A percentile compares a stretch with the other conserved stretches of the same genome.
These are phyloP conservation scores for Caenorhabditis panamensis DNA, from an alignment of 2,888 invertebrate species.

Conservation along the genomic window DNA sequence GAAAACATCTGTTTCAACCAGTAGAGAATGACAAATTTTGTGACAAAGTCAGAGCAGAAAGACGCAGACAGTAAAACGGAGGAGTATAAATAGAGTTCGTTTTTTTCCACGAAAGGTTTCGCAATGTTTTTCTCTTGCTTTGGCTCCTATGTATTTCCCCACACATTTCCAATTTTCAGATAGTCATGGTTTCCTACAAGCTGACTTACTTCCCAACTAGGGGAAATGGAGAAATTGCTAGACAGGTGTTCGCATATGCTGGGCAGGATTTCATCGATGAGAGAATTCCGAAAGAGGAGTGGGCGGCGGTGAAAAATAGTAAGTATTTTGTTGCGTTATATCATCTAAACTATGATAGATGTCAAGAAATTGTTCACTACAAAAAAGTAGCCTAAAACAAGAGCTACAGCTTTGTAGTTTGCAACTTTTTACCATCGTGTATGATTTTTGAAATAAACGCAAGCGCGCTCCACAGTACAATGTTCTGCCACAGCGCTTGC, in stretches of 20 bases:
- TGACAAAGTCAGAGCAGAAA: neutral
- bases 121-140: neutral
- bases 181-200: conserved; percentile 66
- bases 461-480: too few relatives aligned
- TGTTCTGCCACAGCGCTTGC: too few relatives aligned
- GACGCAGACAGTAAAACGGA: neutral
- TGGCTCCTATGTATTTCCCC: neutral
- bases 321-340: too few relatives aligned
- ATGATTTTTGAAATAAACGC: neutral
- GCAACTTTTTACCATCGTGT: neutral
- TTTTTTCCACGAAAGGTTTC: neutral
- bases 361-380: neutral
- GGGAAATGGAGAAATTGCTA: conserved; percentile 63
- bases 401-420: neutral
- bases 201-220: conserved; percentile 63
- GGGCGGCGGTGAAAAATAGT: conserved; percentile 58
- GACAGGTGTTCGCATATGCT: conserved; percentile 62
- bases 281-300: conserved; percentile 57
- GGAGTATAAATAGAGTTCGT: neutral
- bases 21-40: neutral
- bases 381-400: neutral
- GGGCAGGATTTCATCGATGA: conserved; percentile 67
- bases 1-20: neutral
- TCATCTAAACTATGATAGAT: too few relatives aligned
- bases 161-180: neutral